Evolutionary conservation across 1,140 invertebrate genomes (phyloP), one percentile per base, ranked within the genome.

Genomic region (Heliconius congener): DNA sequence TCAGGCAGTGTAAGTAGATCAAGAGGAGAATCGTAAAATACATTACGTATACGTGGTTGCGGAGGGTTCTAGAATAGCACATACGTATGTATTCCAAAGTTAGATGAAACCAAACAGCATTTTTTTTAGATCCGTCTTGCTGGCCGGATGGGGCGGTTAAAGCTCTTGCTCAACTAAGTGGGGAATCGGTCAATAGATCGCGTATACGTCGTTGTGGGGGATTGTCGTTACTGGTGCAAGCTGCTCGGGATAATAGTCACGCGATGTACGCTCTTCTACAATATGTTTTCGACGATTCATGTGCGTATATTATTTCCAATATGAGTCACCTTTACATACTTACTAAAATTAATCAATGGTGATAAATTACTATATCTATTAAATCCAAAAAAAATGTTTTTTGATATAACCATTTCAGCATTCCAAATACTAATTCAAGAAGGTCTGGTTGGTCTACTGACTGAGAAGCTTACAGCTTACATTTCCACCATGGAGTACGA

Each of bases 251-350:
- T 3, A 85, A 87, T 50, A 79, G 86, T 1, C 73, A 89, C 11
- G 87, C 91, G 1, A 83, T 94, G 85, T 88, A 91, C 66, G 90
- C 93, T 42, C 85, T 95, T 8, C 82, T 95, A 16, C 90, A 91
- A 77, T 95, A 94, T 81, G 87, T 94, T 57, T 95, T 93, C 85
- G 93, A 95, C 87, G 91, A 93, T 73, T 86, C 86, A 50, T 91
- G 94, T 95, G 84, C 90, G 86, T 91, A 73, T 39, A 50, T 19
- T 42, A 18, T 30, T 34, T 60, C 9, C 30, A 66, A 27, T 66
- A 30, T 57, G n/a, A 19, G 18, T 52, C 42, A 46, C 42, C 4
- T 46, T 46, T 46, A 16, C 42, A 46, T 46, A 46, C 4, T 46
- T 46, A 46, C 42, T 3, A 46, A 46, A 46, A 46, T 46, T 46